phyloP scores from a whole-genome alignment of 2,113 vertebrate species.

The Melanerpes formicivorus region DNA sequence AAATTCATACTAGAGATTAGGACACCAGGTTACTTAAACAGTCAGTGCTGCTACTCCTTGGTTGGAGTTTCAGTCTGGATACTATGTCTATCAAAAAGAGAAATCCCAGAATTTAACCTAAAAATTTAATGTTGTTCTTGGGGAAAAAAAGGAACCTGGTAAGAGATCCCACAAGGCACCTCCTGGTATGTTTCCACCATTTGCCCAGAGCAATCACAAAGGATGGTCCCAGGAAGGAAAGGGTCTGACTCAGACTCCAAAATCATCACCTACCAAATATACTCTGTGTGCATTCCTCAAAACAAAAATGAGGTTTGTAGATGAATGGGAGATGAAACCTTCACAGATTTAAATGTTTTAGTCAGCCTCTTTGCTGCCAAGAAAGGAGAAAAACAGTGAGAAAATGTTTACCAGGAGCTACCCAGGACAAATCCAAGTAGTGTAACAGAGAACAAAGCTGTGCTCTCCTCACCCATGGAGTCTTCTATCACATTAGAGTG shows the following conservation, averaged over 20 bases:
- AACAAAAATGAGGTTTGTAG: conserved; percentile 20
- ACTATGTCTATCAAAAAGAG: background rate
- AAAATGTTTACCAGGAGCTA: conserved; percentile 42
- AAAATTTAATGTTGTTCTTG: background rate
- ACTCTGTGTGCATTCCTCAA: conserved; percentile 24
- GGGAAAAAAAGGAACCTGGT: background rate
- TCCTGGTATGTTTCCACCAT: background rate
- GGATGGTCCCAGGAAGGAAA: background rate
- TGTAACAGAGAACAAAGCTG: background rate
- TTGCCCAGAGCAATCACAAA: background rate
- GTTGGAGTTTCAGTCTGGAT: background rate
- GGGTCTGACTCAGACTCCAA: background rate
- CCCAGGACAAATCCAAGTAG: background rate
- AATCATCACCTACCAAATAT: background rate
- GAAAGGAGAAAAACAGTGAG: conserved; percentile 31
- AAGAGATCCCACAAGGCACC: background rate
- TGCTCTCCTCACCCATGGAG: background rate
- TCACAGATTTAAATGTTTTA: conserved; percentile 11
- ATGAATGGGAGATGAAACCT: conserved; percentile 9
- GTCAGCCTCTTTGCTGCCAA: conserved; percentile 23
- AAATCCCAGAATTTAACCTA: background rate
- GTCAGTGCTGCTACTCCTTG: background rate
- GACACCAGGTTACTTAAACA: background rate
- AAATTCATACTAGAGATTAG: background rate
- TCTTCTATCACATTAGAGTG: background rate